Evolutionary conservation across 2,113 vertebrate genomes (phyloP), one percentile per base, ranked within the genome.

Genomic region (Daboia siamensis): DNA sequence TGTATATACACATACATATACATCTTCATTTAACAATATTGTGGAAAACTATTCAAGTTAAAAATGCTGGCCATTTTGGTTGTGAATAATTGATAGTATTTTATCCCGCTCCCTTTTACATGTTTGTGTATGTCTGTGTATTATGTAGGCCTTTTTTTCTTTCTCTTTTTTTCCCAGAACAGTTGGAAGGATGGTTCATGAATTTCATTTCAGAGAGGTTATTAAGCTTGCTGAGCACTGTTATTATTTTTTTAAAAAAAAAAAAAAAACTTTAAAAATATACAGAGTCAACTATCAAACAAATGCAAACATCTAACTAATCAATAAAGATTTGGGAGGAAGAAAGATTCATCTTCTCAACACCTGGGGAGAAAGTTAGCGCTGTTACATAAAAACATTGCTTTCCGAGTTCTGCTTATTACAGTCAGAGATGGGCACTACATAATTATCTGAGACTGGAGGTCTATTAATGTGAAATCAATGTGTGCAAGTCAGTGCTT

Each of bases 11-110:
- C 3, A 54, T 11, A 54, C 3, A 54, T 55, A 55, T 51, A 1
- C 7, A 20, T 56, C 69, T 92, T 91, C 9, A 88, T 90, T 91
- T 89, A 44, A 86, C 12, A 6, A 87, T 17, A 8, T 61, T 51
- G 93, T 93, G 93, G 85, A 84, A 93, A n/a, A 56, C 55, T 7
- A 69, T 21, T 4, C n/a, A 33, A 29, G 11, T 44, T 93, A 39
- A 87, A 91, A 86, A 12, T 64, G 94, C 44, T 93, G 23, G 57
- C 24, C 88, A 39, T 52, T 86, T 90, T 11, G 51, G 7, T 7
- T 48, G 10, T 0, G 0, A 52, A 80, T 23, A 92, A 64, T 52
- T 92, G 13, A 90, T 92, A 0, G 86, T 33, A 90, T 93, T 46
- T 44, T 0, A 24, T 90, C 92, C 6, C 69, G 3, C n/a, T 33